Evolutionary conservation across 2,888 invertebrate genomes (phyloP).

Genomic region (Perizoma flavofasciatum): DNA sequence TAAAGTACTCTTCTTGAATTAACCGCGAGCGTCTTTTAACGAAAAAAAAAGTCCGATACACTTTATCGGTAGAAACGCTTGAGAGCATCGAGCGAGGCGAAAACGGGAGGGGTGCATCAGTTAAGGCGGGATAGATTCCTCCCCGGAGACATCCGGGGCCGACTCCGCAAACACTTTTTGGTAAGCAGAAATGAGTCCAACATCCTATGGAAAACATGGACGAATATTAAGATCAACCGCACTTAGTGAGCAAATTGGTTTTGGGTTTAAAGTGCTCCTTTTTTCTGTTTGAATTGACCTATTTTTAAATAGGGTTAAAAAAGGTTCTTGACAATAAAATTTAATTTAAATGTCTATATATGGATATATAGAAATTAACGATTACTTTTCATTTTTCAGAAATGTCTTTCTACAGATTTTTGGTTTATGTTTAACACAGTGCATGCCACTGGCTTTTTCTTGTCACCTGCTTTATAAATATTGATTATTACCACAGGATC

Average conservation of each 20-base stretch:
- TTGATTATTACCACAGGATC: too few relatives aligned
- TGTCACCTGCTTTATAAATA: too few relatives aligned
- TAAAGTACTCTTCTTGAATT: constrained; percentile 14
- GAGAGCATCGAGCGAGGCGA: constrained; percentile 40
- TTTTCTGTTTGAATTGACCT: too few relatives aligned
- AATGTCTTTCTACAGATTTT: not conserved
- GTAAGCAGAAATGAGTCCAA: constrained; percentile 51
- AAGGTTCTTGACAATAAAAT: too few relatives aligned
- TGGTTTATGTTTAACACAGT: not conserved
- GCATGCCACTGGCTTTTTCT: too few relatives aligned
- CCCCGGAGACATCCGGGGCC: constrained; percentile 45
- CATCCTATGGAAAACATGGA: constrained; percentile 40
- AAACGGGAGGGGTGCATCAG: constrained; percentile 39
- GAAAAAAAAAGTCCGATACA: constrained; percentile 50
- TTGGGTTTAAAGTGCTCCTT: not conserved
- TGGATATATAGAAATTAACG: too few relatives aligned
- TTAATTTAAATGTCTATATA: too few relatives aligned
- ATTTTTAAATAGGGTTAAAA: too few relatives aligned
- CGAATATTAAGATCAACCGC: constrained; percentile 45
- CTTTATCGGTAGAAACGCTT: constrained; percentile 48
- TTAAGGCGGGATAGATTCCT: constrained; percentile 39
- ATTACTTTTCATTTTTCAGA: too few relatives aligned
- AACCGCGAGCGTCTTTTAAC: constrained; percentile 25
- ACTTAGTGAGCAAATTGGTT: not conserved
- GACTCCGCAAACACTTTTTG: constrained; percentile 57